phyloP scores from a whole-genome alignment of 2,113 vertebrate species.

The Chrysochloris asiatica region DNA sequence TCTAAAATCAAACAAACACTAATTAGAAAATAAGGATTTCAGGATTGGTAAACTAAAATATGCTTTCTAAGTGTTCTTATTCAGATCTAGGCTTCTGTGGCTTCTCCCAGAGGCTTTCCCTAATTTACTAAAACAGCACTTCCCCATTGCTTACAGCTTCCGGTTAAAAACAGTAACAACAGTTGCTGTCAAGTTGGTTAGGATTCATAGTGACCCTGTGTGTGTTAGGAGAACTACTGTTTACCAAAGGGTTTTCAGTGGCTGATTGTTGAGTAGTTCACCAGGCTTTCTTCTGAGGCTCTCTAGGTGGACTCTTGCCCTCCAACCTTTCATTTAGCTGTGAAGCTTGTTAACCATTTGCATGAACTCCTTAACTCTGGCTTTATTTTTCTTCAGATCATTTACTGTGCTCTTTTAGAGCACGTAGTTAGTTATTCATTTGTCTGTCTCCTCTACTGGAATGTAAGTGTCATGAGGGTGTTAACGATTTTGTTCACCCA shows the following conservation, averaged over 20 bases:
- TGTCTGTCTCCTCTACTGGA: neutral
- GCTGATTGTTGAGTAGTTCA: neutral
- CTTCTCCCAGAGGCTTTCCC: neutral
- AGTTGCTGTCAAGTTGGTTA: neutral
- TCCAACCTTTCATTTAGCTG: neutral
- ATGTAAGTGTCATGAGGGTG: neutral
- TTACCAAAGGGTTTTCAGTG: neutral
- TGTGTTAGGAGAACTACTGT: neutral
- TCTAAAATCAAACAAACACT: constrained; percentile 14
- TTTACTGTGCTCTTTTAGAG: neutral
- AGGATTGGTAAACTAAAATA: neutral
- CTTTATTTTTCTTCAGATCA: constrained; percentile 12
- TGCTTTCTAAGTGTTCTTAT: constrained; percentile 26
- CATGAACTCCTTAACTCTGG: neutral
- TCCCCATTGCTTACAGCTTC: neutral
- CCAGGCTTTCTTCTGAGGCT: neutral
- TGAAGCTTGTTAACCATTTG: neutral
- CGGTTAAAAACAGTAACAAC: neutral
- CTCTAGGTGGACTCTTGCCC: neutral
- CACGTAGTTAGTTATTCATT: too few species aligned
- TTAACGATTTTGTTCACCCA: constrained; percentile 14
- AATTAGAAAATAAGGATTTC: constrained; percentile 18
- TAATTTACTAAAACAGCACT: constrained; percentile 36
- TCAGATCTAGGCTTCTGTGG: neutral
- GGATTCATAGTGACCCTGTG: neutral